Conservation (phyloP, 2,797 vertebrate species). For the Dromococcyx pavoninus region DNA sequence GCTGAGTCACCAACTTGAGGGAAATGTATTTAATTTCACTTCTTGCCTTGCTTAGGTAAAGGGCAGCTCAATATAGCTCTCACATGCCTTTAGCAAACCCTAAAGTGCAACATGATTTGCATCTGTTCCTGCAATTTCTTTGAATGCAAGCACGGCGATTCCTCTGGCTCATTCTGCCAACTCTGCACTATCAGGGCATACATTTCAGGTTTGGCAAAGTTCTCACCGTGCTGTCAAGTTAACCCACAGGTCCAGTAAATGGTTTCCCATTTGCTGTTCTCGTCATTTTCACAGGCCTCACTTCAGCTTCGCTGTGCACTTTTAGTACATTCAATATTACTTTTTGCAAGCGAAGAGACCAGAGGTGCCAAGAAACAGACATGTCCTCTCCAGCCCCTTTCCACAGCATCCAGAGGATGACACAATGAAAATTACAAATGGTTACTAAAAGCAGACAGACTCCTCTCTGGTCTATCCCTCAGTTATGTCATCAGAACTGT, state of each 20-base stretch:
- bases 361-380: not conserved
- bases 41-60: not conserved
- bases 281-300: constrained; percentile 33
- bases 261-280: constrained; percentile 43
- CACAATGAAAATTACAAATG: constrained; percentile 3
- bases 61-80: not conserved
- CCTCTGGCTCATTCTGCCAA: not conserved
- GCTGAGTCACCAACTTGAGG: not conserved
- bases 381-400: not conserved
- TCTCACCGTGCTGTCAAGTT: not conserved
- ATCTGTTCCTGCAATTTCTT: not conserved
- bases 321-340: not conserved
- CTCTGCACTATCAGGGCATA: not conserved
- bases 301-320: not conserved
- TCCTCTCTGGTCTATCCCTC: not conserved
- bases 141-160: not conserved
- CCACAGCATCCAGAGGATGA: not conserved
- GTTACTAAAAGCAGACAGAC: not conserved
- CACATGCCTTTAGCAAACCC: not conserved
- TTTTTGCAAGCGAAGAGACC: not conserved
- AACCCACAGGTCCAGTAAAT: not conserved
- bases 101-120: not conserved
- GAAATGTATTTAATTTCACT: not conserved
- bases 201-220: not conserved
- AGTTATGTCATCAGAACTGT: not conserved